These are phyloP conservation scores for Drosophila anceps DNA, from an alignment of 2,888 invertebrate species.

Conservation along the genomic window DNA sequence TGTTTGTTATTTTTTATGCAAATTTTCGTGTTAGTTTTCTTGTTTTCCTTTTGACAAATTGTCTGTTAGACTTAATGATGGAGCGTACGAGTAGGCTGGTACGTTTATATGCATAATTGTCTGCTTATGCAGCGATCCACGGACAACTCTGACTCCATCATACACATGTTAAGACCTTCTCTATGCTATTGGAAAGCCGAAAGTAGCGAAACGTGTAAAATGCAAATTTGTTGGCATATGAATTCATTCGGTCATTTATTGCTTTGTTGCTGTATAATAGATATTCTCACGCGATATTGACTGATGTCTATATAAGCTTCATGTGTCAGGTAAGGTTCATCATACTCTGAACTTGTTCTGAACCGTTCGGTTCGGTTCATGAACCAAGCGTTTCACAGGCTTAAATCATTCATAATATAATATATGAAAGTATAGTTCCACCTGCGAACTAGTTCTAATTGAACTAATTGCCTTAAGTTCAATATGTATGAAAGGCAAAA, in stretches of 20 bases:
- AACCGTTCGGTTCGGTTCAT: neutral
- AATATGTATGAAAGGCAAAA: too few relatives aligned
- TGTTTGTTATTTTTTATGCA: slow-evolving; percentile 77
- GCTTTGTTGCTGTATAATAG: neutral
- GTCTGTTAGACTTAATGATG: slow-evolving; percentile 78
- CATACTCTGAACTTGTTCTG: neutral
- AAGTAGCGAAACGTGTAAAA: slow-evolving; percentile 15
- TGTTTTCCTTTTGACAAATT: slow-evolving; percentile 72
- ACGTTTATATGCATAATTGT: slow-evolving; percentile 64
- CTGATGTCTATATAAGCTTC: neutral
- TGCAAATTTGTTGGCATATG: slow-evolving; percentile 10
- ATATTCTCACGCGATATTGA: neutral
- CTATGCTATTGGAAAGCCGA: slow-evolving; percentile 12
- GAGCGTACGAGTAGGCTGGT: slow-evolving; percentile 52
- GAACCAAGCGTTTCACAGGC: neutral
- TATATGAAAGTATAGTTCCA: neutral
- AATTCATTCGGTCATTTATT: neutral
- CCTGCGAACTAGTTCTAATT: slow-evolving; percentile 3
- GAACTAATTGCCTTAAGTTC: too few relatives aligned
- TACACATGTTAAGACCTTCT: slow-evolving; percentile 24
- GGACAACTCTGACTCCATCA: slow-evolving; percentile 39
- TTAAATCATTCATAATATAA: neutral
- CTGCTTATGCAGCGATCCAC: slow-evolving; percentile 42
- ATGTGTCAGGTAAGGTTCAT: neutral
- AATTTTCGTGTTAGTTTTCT: slow-evolving; percentile 64